Conservation (phyloP, 2,797 vertebrate genomes). For the Heliangelus exortis region DNA sequence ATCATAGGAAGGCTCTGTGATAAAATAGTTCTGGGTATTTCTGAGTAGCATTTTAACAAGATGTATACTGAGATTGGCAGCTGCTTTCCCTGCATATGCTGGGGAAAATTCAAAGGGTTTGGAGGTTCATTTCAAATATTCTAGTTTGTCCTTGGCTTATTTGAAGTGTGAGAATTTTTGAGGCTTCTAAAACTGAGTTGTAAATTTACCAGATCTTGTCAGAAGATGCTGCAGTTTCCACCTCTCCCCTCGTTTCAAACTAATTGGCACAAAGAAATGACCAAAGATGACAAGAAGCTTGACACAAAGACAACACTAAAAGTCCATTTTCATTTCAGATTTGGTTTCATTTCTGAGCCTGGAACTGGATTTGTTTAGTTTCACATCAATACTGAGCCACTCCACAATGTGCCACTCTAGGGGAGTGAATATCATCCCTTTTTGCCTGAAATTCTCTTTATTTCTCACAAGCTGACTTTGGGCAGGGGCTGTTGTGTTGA, state of each 20-base stretch:
- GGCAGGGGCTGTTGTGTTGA: neutral
- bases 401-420: neutral
- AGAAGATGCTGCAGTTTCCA: neutral
- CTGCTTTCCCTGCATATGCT: constrained; percentile 39
- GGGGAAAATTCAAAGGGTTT: neutral
- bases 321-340: accelerated
- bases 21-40: constrained; percentile 30
- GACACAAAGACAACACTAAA: accelerated
- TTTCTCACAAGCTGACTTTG: neutral
- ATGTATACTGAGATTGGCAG: constrained; percentile 37
- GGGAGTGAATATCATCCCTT: neutral
- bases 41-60: neutral
- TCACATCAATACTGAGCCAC: neutral
- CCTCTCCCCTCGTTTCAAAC: neutral
- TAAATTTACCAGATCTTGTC: neutral
- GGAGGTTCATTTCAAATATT: constrained; percentile 26
- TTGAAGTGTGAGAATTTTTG: neutral
- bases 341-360: neutral
- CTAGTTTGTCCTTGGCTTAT: neutral
- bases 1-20: constrained; percentile 15
- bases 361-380: neutral
- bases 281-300: neutral
- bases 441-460: neutral
- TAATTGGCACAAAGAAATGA: neutral
- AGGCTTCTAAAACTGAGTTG: neutral